These are phyloP conservation scores for Sarcophaga rosellei DNA, from an alignment of 2,888 invertebrate genomes.

Conservation along the genomic window DNA sequence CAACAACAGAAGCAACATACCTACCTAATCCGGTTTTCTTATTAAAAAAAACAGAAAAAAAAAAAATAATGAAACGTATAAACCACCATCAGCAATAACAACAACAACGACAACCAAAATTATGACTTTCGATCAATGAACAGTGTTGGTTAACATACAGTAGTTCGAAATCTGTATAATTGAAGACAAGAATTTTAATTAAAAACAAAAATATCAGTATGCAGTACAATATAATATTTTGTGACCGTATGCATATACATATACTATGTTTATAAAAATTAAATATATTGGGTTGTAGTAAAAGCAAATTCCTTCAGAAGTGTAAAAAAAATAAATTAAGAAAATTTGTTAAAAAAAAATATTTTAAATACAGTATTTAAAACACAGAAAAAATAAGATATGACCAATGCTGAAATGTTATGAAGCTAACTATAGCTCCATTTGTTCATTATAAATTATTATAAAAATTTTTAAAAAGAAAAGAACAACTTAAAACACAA, in stretches of 20 bases:
- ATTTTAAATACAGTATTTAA: not conserved
- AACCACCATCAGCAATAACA: not conserved
- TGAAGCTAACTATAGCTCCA: too few relatives aligned
- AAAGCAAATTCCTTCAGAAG: not conserved
- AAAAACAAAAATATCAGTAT: not conserved
- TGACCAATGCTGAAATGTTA: too few relatives aligned
- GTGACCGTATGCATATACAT: too few relatives aligned
- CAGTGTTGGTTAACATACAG: not conserved
- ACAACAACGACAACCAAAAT: conserved; percentile 5
- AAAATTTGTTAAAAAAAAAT: not conserved
- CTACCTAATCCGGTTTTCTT: conserved; percentile 65
- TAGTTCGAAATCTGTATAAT: conserved; percentile 7
- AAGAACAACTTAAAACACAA: too few relatives aligned
- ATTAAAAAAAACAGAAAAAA: conserved; percentile 8
- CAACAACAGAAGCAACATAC: not conserved
- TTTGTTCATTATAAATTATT: too few relatives aligned
- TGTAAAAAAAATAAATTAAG: not conserved
- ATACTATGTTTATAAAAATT: not conserved
- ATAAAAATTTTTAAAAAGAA: too few relatives aligned
- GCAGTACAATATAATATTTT: too few relatives aligned
- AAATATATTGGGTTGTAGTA: not conserved
- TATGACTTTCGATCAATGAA: conserved; percentile 1
- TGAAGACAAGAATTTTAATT: conserved; percentile 25
- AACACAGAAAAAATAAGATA: too few relatives aligned
- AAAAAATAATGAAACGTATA: too few relatives aligned